Evolutionary conservation across 2,797 vertebrate genomes (phyloP).

Genomic region (Myiothlypis chrysogaster): DNA sequence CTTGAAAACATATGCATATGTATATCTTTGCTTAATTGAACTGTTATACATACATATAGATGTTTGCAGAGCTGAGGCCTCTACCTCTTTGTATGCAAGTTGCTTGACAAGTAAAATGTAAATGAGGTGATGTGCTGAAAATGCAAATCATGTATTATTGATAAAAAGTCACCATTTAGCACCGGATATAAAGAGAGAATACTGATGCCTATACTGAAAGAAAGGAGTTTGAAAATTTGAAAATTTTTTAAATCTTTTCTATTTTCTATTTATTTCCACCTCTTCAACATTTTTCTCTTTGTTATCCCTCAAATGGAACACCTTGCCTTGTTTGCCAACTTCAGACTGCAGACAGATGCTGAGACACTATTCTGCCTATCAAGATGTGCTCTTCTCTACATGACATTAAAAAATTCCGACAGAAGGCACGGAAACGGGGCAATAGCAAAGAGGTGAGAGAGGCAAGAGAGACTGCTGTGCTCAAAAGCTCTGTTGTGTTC

Average conservation of each 20-base stretch:
- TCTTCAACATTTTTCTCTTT: not conserved
- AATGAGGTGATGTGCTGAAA: constrained; percentile 15
- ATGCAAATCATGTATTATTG: not conserved
- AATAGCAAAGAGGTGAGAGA: not conserved
- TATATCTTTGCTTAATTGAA: constrained; percentile 18
- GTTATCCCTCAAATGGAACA: not conserved
- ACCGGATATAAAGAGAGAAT: not conserved
- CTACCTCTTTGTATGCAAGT: constrained; percentile 24
- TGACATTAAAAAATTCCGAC: constrained; percentile 14
- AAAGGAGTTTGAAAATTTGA: not conserved
- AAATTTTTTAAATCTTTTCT: rapidly evolving
- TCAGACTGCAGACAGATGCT: not conserved
- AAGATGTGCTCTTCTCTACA: not conserved
- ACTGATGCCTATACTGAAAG: not conserved
- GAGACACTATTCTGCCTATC: not conserved
- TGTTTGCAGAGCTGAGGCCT: not conserved
- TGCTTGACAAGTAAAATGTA: constrained; percentile 48
- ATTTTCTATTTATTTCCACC: not conserved
- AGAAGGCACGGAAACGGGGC: rapidly evolving
- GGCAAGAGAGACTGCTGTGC: not conserved
- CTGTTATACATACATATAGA: constrained; percentile 1
- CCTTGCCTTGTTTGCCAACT: not conserved
- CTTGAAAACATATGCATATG: not conserved
- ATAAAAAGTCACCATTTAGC: constrained; percentile 36
- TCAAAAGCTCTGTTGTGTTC: constrained; percentile 54